Conservation (phyloP, 1,140 invertebrate genomes). For the Eueides isabella region DNA sequence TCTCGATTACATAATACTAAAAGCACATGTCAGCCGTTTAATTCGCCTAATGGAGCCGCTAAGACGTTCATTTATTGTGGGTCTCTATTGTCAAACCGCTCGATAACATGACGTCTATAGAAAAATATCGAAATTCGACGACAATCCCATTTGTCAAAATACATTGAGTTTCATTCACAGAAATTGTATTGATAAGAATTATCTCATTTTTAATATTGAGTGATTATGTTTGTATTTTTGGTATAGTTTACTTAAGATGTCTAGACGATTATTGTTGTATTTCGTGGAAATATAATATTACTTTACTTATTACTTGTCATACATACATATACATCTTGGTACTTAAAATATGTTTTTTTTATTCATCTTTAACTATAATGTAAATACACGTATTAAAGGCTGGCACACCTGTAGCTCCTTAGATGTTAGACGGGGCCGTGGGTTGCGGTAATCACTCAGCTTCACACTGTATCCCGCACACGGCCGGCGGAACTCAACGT, state of each 20-base stretch:
- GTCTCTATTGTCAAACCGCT: background rate
- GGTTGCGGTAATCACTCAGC: no score
- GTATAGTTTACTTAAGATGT: background rate
- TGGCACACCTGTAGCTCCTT: no score
- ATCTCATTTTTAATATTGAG: background rate
- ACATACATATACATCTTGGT: no score
- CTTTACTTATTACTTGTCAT: no score
- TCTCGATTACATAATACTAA: constrained; percentile 28
- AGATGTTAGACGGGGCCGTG: no score
- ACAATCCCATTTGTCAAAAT: constrained; percentile 10
- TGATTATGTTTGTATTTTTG: background rate
- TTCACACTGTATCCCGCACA: no score
- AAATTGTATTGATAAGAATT: background rate
- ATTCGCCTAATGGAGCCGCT: constrained; percentile 58
- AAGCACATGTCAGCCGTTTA: constrained; percentile 50
- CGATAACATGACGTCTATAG: constrained; percentile 6
- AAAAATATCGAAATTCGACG: constrained; percentile 8
- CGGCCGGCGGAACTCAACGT: no score
- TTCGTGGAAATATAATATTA: background rate
- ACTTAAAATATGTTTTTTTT: no score
- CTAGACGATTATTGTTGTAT: background rate
- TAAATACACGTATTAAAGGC: no score
- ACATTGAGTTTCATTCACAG: constrained; percentile 4
- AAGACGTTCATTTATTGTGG: constrained; percentile 23
- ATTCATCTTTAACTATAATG: no score